Base-by-base conservation (phyloP, 2,797 vertebrate species). In the Hozukius guyotensis region DNA sequence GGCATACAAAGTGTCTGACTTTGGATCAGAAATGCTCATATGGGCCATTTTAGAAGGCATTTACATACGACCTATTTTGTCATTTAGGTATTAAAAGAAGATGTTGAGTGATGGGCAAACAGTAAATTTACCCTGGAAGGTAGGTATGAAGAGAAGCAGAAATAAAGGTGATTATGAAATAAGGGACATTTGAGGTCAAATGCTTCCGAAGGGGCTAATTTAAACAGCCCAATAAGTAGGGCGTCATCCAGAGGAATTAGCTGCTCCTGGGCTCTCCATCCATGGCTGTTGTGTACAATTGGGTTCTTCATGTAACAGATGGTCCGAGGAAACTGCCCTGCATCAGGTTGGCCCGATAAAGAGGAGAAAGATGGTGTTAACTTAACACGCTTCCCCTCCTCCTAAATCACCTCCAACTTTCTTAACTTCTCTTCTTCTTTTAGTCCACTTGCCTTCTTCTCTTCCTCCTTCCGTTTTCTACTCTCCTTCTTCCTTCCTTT, bases 221-320 rank as follows among this genome's bases (percentile, higher is more conserved):
- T 69, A 77, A 77, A 68, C 57, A 71, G 32, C 38, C 24, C 73
- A 72, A 49, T 77, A 52, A 85, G 69, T 61, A 27, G 36, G 25
- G 25, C 7, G 2, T 64, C 74, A 75, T 72, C 66, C 42, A 74
- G 81, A 86, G 81, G 64, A 80, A 79, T 49, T 3, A 46, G 38
- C 29, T 27, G 32, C 49, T 69, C 25, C 9, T 2, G 6, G 73
- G 25, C 67, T 78, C 64, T 69, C 25, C 5, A 6, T 82, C 84
- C 42, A 8, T 63, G 60, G 57, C 67, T 66, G 59, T 11, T 82
- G 80, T 75, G 20, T 46, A 59, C 74, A 76, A 66, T 70, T 77
- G 70, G 56, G 61, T 75, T 73, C n/a, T 77, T 60, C 18, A 16
- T 70, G 42, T 67, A 83, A 84, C 69, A 77, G 81, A 89, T 84